Evolutionary conservation across 2,797 vertebrate genomes (phyloP), one percentile per base, ranked within the genome.

Genomic region (Neosilurus hyrtlii): DNA sequence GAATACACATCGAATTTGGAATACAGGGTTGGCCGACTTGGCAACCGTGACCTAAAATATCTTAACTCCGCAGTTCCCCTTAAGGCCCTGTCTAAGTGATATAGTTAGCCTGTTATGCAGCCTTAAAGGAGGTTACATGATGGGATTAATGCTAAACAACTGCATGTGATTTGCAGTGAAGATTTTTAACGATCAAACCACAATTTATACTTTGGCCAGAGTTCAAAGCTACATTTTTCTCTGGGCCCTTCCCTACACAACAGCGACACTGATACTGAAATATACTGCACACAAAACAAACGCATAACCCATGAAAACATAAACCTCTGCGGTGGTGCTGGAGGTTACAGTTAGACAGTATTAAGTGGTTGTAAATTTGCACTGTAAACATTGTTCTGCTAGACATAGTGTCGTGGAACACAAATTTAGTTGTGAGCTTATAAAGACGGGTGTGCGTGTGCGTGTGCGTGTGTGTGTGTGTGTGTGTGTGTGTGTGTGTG

Each of bases 61-160:
- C n/a, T 82, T 35, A 82, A 78, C 73, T 72, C 35, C 66, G 59
- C 37, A 80, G 43, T 62, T 79, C 63, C 79, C 79, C 63, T 67
- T 78, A 54, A 78, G 84, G 84, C 70, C 57, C 43, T 65, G 5
- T 68, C 57, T 86, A 68, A 26, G 59, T 86, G 86, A 86, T 86
- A 80, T 67, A 84, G 80, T 75, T 72, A 18, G 4, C 26, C 37
- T 73, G 86, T 82, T 86, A 84, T 83, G 84, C 68, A 52, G 24
- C 54, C 59, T 85, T 82, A 83, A 79, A 70, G 57, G 24, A 70
- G 74, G 62, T 57, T 77, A 20, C 67, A 70, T 73, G 65, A 37
- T 80, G 57, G 82, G 57, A 84, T 84, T 67, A 79, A 86, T 80
- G 79, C 81, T 84, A 61, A 84, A 82, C 57, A 66, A 81, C 62